phyloP scores from a whole-genome alignment of 2,113 vertebrate genomes.

The Zingel zingel region DNA sequence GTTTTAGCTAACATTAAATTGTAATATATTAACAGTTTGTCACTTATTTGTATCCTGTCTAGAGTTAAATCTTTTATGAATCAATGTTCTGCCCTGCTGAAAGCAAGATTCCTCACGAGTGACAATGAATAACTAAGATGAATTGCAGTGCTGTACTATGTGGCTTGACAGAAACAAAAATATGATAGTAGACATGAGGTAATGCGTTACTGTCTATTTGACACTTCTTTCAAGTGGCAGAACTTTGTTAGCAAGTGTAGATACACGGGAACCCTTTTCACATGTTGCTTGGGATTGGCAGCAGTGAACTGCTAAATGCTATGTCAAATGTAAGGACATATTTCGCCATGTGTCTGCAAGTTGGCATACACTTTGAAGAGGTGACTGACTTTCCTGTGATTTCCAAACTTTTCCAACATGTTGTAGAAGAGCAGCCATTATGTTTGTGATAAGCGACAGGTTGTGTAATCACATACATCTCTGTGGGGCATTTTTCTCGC shows the following conservation, averaged over 20 bases:
- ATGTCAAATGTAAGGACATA: background rate
- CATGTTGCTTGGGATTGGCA: too few species aligned
- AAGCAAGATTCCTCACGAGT: background rate
- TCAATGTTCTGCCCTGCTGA: background rate
- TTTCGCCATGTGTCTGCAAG: background rate
- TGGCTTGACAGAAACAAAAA: background rate
- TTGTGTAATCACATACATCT: conserved; percentile 18
- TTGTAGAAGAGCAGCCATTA: background rate
- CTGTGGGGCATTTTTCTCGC: background rate
- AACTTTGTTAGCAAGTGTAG: background rate
- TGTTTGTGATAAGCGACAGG: background rate
- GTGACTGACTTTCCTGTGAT: background rate
- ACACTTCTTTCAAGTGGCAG: background rate
- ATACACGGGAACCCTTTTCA: background rate
- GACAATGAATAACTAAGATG: background rate
- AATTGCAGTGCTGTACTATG: background rate
- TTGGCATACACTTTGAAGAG: background rate
- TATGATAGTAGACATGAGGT: background rate
- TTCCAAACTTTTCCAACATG: background rate
- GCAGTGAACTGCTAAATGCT: background rate
- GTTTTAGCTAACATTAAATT: background rate
- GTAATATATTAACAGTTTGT: background rate
- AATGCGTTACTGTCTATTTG: background rate
- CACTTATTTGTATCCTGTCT: background rate
- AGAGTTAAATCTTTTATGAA: background rate